phyloP scores from a whole-genome alignment of 2,888 invertebrate genomes.

The Neoitamus cyanurus region DNA sequence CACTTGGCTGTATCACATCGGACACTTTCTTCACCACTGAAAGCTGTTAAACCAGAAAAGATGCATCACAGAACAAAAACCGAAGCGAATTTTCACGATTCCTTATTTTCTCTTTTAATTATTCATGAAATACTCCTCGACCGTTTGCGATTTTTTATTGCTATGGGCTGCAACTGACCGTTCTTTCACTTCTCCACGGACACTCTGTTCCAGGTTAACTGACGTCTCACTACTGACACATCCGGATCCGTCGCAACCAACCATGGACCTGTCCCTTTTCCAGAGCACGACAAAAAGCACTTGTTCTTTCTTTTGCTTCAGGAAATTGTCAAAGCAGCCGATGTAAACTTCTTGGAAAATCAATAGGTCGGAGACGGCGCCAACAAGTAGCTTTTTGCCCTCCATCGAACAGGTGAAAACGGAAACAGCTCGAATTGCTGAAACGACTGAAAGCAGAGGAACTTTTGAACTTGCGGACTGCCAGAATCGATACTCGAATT shows the following conservation, averaged over 20 bases:
- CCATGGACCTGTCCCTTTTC: background rate
- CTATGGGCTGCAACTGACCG: background rate
- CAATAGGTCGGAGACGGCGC: slow-evolving; percentile 12
- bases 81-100: background rate
- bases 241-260: background rate
- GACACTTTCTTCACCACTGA: background rate
- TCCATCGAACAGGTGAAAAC: background rate
- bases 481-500: background rate
- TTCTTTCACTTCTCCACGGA: background rate
- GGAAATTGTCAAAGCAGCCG: background rate
- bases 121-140: background rate
- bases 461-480: slow-evolving; percentile 46
- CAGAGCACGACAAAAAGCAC: background rate
- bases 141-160: background rate
- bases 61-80: background rate
- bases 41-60: background rate
- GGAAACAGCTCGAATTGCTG: background rate
- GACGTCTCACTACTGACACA: slow-evolving; percentile 7
- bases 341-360: background rate
- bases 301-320: background rate
- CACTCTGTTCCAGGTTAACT: background rate
- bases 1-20: background rate
- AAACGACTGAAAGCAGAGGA: background rate
- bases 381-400: background rate
- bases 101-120: background rate